Base-by-base conservation (phyloP, 1,140 invertebrate species). In the Prorops nasuta region DNA sequence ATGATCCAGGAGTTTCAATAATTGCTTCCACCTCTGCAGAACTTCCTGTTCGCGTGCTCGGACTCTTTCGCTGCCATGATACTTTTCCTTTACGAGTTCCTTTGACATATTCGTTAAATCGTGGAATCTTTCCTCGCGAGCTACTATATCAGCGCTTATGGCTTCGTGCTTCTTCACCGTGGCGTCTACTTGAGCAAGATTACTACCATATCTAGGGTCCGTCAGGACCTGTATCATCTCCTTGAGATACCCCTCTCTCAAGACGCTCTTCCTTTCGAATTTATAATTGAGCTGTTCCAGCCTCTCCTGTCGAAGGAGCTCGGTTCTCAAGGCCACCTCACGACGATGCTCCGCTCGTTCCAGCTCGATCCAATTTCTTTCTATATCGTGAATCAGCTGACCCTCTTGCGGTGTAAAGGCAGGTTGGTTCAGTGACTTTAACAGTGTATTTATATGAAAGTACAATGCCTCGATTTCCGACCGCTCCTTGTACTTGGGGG, bases 91-190 rank as follows among this genome's bases (percentile, higher is more conserved):
- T 2, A 95, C 87, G 32, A 98, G 78, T 67, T 98, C 94, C 42
- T 89, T 86, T 1, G 90, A 91, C 89, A 97, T 94, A 52, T 88
- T 88, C 0, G 88, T 91, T 50, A 99, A 80, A 72, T 96, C 90
- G 59, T 94, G 87, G 71, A 98, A 98, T 7, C 97, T 83, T 69
- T 98, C 95, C 69, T 94, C 90, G 69, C 95, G 84, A 3, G 96
- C 91, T 22, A 96, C 75, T 51, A 99, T 98, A 69, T 99, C 96
- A 0, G 96, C 96, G 59, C 91, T 93, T 41, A 99, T 96, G 16
- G 96, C 96, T 78, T 98, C 95, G 71, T 98, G 94, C 71, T 99
- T 98, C 78, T 98, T 98, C 4, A 98, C 85, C 0, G 94, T 96
- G 8, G 96, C 96, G 69, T 98, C 96, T 0, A 98, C 94, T 72